Conservation (phyloP, 2,797 vertebrate genomes). For the Fundulus diaphanus region DNA sequence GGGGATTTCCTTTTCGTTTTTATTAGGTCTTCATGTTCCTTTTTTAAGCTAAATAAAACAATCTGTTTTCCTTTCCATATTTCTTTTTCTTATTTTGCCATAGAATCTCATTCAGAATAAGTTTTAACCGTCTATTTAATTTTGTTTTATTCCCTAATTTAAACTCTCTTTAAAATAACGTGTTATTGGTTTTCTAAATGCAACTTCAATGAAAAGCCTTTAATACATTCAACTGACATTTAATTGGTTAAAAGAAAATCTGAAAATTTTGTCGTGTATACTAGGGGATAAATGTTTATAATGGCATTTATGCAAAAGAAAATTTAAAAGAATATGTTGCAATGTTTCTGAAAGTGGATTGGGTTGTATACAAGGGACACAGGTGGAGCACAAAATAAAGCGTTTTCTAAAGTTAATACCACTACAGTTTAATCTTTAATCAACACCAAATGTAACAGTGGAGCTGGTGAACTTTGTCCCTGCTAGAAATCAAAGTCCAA, state of each 20-base stretch:
- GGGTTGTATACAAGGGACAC: neutral
- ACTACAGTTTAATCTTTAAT: neutral
- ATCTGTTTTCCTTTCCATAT: too few species aligned
- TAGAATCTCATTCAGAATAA: too few species aligned
- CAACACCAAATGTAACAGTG: constrained; percentile 5
- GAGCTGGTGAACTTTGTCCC: neutral
- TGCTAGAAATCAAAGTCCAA: neutral
- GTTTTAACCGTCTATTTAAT: too few species aligned
- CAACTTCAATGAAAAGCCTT: too few species aligned
- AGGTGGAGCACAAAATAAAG: neutral
- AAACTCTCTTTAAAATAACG: neutral
- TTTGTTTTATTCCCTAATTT: too few species aligned
- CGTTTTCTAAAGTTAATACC: neutral
- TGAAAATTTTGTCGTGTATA: neutral
- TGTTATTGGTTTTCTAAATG: too few species aligned
- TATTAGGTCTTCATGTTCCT: too few species aligned
- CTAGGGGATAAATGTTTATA: neutral
- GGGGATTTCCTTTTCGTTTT: too few species aligned
- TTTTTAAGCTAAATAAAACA: too few species aligned
- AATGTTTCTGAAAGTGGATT: neutral
- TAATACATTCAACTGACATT: neutral
- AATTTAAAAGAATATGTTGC: neutral
- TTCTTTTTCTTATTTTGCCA: too few species aligned
- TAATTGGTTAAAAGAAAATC: neutral
- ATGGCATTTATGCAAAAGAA: neutral